These are phyloP conservation scores for Larimichthys crocea DNA, from an alignment of 2,113 vertebrate genomes.

Conservation along the genomic window DNA sequence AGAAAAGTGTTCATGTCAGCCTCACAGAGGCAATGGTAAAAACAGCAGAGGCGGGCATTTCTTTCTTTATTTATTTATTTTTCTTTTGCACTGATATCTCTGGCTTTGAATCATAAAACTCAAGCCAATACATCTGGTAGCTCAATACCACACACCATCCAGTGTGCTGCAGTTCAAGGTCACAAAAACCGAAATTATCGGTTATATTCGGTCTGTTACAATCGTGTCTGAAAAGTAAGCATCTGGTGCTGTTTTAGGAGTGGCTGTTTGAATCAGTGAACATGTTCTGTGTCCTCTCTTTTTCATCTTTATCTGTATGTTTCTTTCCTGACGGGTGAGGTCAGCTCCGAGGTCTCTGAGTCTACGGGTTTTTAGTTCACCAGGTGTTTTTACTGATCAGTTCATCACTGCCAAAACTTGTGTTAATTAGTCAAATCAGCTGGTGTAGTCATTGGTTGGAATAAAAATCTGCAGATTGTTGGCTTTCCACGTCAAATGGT, in stretches of 20 bases:
- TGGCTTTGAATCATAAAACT: slow-evolving; percentile 17
- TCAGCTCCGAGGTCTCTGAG: not conserved
- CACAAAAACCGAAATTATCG: not conserved
- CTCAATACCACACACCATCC: not conserved
- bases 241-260: not conserved
- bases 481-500: slow-evolving; percentile 20
- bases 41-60: not conserved
- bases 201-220: not conserved
- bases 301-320: not conserved
- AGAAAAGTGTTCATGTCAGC: not conserved
- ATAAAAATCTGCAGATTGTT: slow-evolving; percentile 38
- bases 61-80: too few species aligned
- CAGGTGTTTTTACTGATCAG: slow-evolving; percentile 28
- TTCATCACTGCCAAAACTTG: slow-evolving; percentile 29
- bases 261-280: not conserved
- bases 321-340: too few species aligned
- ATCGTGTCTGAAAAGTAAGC: not conserved
- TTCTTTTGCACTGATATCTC: slow-evolving; percentile 16
- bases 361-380: slow-evolving; percentile 1
- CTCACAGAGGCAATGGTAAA: slow-evolving; percentile 2
- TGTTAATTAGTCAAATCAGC: slow-evolving; percentile 36
- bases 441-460: slow-evolving; percentile 17
- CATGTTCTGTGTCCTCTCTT: not conserved
- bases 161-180: slow-evolving; percentile 22
- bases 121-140: slow-evolving; percentile 27